Conservation (phyloP, 2,888 invertebrate species). For the Synergus itoensis region DNA sequence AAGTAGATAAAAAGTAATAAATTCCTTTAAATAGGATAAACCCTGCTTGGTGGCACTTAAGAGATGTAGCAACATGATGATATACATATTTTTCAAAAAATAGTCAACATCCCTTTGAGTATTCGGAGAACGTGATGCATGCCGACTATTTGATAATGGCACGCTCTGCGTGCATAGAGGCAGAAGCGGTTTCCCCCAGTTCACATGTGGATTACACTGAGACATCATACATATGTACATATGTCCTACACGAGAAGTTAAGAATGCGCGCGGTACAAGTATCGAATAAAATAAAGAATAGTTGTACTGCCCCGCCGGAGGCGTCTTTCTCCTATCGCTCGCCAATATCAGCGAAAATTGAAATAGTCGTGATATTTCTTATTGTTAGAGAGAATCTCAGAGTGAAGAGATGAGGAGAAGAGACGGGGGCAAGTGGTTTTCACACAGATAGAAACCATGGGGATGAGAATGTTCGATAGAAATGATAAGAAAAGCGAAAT, state of each 20-base stretch:
- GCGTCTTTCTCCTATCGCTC: slow-evolving; percentile 68
- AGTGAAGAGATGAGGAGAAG: slow-evolving; percentile 46
- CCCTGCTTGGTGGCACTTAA: background rate
- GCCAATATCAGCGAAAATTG: slow-evolving; percentile 74
- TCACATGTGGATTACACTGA: slow-evolving; percentile 46
- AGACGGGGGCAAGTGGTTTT: slow-evolving; percentile 31
- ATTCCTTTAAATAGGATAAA: background rate
- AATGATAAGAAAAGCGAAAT: slow-evolving; percentile 39
- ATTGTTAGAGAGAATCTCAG: slow-evolving; percentile 52
- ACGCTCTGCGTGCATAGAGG: slow-evolving; percentile 46
- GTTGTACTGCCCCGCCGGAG: slow-evolving; percentile 61
- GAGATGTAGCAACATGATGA: background rate
- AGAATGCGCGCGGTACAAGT: slow-evolving; percentile 42
- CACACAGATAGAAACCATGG: background rate
- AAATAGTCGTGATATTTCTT: slow-evolving; percentile 74
- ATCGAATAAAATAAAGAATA: slow-evolving; percentile 68
- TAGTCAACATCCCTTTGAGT: background rate
- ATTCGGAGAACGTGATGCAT: slow-evolving; percentile 51
- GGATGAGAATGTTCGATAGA: slow-evolving; percentile 44
- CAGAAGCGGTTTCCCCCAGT: slow-evolving; percentile 43
- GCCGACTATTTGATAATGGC: slow-evolving; percentile 51
- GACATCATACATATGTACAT: slow-evolving; percentile 42
- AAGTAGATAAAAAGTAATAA: too few relatives aligned
- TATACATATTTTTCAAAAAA: background rate
- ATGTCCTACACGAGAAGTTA: slow-evolving; percentile 43